These are phyloP conservation scores for Columbina picui DNA, from an alignment of 2,113 vertebrate genomes.

Conservation along the genomic window DNA sequence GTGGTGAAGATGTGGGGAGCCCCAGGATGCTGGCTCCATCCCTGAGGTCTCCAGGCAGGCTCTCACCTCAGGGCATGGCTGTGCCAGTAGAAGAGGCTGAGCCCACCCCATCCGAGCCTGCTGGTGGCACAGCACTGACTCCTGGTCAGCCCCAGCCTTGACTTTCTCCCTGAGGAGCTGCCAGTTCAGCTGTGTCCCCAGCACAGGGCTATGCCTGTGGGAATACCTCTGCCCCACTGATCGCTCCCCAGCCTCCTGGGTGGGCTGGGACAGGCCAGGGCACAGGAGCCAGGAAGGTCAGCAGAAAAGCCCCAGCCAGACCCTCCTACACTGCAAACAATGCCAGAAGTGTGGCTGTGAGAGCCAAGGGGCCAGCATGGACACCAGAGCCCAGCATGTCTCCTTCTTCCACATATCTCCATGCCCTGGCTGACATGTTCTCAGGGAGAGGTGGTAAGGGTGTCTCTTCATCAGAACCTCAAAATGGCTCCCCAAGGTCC, in stretches of 20 bases:
- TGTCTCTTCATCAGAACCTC: neutral
- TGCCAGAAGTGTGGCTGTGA: neutral
- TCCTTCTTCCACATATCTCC: neutral
- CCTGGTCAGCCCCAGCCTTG: accelerated
- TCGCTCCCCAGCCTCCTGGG: accelerated
- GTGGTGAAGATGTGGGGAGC: neutral
- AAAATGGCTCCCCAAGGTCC: neutral
- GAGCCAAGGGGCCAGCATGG: neutral
- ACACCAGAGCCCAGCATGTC: neutral
- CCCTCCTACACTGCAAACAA: neutral
- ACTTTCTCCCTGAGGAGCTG: neutral
- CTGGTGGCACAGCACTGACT: neutral
- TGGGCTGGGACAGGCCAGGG: neutral
- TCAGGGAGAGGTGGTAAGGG: neutral
- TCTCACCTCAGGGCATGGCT: neutral
- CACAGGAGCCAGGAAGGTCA: neutral
- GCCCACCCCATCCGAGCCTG: neutral
- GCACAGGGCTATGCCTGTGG: neutral
- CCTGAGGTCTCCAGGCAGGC: neutral
- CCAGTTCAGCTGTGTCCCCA: neutral
- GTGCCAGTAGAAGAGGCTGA: neutral
- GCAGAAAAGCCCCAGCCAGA: neutral
- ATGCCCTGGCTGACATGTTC: neutral
- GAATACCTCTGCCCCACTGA: neutral
- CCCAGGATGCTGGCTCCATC: neutral